Conservation (phyloP, 2,113 vertebrate species). For the Dasyornis broadbenti region DNA sequence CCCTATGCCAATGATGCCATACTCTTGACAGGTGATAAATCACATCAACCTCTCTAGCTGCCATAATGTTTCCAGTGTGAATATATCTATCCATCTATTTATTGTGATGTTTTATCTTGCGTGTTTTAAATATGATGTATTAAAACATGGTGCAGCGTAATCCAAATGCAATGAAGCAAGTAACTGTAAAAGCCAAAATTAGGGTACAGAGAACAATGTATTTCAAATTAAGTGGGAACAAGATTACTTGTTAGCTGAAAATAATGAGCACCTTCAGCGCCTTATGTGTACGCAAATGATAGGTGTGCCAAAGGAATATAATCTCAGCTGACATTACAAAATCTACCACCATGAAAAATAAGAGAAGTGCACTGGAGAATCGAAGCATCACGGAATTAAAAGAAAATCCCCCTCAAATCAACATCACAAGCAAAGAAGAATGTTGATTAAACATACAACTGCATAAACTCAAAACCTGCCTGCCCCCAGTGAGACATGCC, state of each 20-base stretch:
- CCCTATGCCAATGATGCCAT: background rate
- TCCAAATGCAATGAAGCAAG: conserved; percentile 25
- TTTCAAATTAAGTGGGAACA: conserved; percentile 40
- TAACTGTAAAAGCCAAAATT: conserved; percentile 36
- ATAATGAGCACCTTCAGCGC: conserved; percentile 26
- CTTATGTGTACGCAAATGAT: conserved; percentile 9
- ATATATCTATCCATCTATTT: background rate
- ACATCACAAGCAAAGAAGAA: background rate
- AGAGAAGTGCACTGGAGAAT: background rate
- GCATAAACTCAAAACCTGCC: background rate
- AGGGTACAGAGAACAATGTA: conserved; percentile 13
- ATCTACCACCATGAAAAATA: background rate
- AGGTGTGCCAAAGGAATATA: conserved; percentile 12
- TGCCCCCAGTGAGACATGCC: background rate
- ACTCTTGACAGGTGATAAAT: background rate
- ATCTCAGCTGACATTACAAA: conserved; percentile 18
- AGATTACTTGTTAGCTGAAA: conserved; percentile 40
- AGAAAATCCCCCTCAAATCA: background rate
- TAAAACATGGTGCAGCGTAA: background rate
- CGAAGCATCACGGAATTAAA: conserved; percentile 12
- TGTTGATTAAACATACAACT: background rate
- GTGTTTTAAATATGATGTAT: background rate
- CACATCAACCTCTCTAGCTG: background rate
- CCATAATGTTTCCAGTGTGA: background rate
- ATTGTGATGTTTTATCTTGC: background rate